Base-by-base conservation (phyloP, 2,113 vertebrate species). In the Larimichthys crocea region DNA sequence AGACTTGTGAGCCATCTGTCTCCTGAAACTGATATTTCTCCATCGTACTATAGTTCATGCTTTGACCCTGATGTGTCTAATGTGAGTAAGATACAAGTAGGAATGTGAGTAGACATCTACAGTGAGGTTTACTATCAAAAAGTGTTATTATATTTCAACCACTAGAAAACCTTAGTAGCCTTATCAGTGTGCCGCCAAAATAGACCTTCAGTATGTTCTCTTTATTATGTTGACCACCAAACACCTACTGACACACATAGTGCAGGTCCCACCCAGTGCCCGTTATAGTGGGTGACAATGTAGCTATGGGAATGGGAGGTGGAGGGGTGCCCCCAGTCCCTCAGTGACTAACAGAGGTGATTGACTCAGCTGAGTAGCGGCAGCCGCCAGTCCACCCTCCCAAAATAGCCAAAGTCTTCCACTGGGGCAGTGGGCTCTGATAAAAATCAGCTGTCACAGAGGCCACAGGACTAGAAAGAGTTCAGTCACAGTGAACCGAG, bases 401-500 rank as follows among this genome's bases (percentile, higher is more conserved):
- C 92, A 97, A 97, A 96, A 96, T 97, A 97, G 96, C 92, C 81
- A 76, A 69, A 69, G 83, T 56, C 83, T 69, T 83, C 76, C 74
- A 75, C 72, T 79, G 70, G 85, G 79, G 29, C 78, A 78, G 78
- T 24, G 62, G 68, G 69, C 64, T 4, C 90, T 66, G 94, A 98
- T 97, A 97, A 97, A 95, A 97, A 96, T 95, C 96, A 94, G 95
- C 96, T 96, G 96, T 87, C 93, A 86, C 90, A 20, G 46, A 83
- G 85, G 76, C 91, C 86, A 80, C 84, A 88, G 86, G 91, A 84
- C 85, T 81, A 90, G 92, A 94, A 86, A 92, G 94, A 88, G 92
- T 85, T 91, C 86, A 70, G 93, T 84, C 85, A 68, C 67, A 46
- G 73, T 17, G 69, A 84, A 20, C 48, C 44, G 73, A 75, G 19